Evolutionary conservation across 2,888 invertebrate species (phyloP).

Genomic region (Xestia xanthographa): DNA sequence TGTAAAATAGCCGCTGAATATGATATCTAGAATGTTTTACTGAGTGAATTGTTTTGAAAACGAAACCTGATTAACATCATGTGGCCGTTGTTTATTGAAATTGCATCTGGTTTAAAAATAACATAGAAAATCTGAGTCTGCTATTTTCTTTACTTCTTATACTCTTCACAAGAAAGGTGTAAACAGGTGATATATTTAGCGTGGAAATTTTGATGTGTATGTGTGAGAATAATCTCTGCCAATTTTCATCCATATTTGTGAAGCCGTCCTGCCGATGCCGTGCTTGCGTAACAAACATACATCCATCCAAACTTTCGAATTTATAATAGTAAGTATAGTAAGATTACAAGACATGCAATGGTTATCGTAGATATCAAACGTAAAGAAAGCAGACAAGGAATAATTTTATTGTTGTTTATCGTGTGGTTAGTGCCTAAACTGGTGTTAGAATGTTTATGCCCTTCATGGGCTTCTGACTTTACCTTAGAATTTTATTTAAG

Average conservation of each 20-base stretch:
- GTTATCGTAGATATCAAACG: neutral
- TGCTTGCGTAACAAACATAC: neutral
- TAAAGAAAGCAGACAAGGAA: neutral
- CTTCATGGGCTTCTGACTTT: too few species aligned
- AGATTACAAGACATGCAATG: neutral
- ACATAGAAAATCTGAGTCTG: neutral
- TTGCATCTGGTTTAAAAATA: neutral
- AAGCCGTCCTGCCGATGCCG: too few species aligned
- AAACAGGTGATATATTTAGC: neutral
- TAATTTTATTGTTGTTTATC: neutral
- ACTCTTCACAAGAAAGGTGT: neutral
- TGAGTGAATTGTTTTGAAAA: conserved; percentile 19
- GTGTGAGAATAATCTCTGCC: neutral
- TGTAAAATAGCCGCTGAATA: conserved; percentile 43
- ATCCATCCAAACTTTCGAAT: neutral
- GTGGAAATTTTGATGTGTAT: neutral
- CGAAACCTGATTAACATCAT: neutral
- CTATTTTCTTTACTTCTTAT: neutral
- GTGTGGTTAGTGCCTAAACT: too few species aligned
- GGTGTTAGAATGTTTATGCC: too few species aligned
- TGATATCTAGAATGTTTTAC: conserved; percentile 12
- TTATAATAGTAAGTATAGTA: too few species aligned
- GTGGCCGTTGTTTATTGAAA: conserved; percentile 6
- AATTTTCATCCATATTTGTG: neutral
- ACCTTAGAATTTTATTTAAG: neutral